Conservation (phyloP, 2,888 invertebrate genomes). For the Neoscelio sp. region DNA sequence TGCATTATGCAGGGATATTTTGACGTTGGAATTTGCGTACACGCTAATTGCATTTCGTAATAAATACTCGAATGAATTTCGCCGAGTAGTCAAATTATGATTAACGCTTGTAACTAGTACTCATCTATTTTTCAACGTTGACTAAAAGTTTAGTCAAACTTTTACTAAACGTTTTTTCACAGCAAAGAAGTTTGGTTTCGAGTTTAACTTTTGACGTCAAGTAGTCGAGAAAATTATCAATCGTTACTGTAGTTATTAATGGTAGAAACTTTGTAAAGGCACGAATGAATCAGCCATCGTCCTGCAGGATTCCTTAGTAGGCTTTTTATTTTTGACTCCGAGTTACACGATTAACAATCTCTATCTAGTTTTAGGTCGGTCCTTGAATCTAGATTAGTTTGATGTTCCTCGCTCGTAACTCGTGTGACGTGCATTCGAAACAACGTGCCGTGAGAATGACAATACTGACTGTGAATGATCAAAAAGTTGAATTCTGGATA, state of each 20-base stretch:
- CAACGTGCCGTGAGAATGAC: neutral
- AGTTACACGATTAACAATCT: constrained; percentile 37
- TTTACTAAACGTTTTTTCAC: no score
- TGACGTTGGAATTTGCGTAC: neutral
- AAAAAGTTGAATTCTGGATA: neutral
- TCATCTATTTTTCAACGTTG: no score
- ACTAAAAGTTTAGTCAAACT: no score
- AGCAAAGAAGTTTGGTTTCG: no score
- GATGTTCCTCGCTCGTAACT: no score
- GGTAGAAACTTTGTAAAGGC: constrained; percentile 1
- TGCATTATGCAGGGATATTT: neutral
- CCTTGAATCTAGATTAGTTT: constrained; percentile 53
- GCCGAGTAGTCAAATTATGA: no score
- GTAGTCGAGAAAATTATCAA: no score
- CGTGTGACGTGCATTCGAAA: constrained; percentile 11
- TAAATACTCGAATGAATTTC: neutral
- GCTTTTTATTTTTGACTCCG: constrained; percentile 23
- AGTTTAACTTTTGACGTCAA: no score
- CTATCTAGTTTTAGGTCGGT: constrained; percentile 36
- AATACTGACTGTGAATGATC: neutral
- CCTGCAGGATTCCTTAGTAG: constrained; percentile 22
- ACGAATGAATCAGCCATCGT: neutral
- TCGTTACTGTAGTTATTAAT: no score
- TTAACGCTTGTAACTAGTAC: no score
- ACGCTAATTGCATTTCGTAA: constrained; percentile 3